A percentile compares a stretch with the other conserved stretches of the same genome.
These are phyloP conservation scores for Poeciliopsis gracilis DNA, from an alignment of 2,797 vertebrate species.

Conservation along the genomic window DNA sequence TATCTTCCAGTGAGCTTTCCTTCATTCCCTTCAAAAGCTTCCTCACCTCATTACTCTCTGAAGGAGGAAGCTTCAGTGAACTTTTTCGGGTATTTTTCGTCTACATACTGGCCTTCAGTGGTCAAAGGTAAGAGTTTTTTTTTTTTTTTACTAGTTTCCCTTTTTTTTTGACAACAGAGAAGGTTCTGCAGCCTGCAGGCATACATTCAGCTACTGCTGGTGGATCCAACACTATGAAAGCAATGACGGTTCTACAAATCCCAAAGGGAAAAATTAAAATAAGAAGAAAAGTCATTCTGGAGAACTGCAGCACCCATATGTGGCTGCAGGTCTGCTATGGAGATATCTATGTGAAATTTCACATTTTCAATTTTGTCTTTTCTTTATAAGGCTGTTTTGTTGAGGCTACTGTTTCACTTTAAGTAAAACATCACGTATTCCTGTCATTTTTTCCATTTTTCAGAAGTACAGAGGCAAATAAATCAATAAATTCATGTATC, in stretches of 20 bases:
- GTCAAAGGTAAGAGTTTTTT: slow-evolving; percentile 21
- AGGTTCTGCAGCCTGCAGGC: slow-evolving; percentile 50
- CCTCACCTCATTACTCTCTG: slow-evolving; percentile 18
- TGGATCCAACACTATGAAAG: slow-evolving; percentile 50
- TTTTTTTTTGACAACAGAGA: slow-evolving; percentile 44
- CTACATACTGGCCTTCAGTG: slow-evolving; percentile 54
- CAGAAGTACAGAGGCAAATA: background rate
- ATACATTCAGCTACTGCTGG: slow-evolving; percentile 21
- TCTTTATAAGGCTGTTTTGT: background rate
- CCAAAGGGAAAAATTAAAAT: slow-evolving; percentile 24
- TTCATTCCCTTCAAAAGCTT: slow-evolving; percentile 22
- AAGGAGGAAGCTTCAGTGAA: slow-evolving; percentile 31
- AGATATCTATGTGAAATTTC: slow-evolving; percentile 11
- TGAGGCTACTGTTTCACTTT: background rate
- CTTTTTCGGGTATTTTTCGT: slow-evolving; percentile 19
- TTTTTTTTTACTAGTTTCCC: too few species aligned
- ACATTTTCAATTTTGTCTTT: slow-evolving; percentile 5
- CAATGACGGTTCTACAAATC: slow-evolving; percentile 33
- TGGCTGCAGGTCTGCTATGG: slow-evolving; percentile 28
- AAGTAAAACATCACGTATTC: background rate
- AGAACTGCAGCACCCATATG: slow-evolving; percentile 53
- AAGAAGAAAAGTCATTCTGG: slow-evolving; percentile 31
- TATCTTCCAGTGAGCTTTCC: slow-evolving; percentile 11
- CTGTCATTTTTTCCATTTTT: background rate
- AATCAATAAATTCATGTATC: background rate